A percentile compares a stretch with the other conserved stretches of the same genome.
phyloP scores from a whole-genome alignment of 2,113 vertebrate species.

The Pelobates fuscus region DNA sequence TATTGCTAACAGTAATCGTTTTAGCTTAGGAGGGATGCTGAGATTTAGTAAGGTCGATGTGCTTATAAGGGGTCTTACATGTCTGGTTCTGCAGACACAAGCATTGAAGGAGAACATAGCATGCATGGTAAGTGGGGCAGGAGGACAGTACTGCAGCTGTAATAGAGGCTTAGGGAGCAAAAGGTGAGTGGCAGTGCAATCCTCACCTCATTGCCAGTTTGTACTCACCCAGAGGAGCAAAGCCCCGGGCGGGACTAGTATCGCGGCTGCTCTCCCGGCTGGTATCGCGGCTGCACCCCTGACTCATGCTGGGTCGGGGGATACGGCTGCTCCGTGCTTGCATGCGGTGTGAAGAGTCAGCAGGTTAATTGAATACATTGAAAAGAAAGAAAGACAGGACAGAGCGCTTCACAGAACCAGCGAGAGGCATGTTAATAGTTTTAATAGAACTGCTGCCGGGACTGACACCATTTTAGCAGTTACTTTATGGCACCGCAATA shows the following conservation, averaged over 20 bases:
- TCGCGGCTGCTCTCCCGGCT: conserved; percentile 99
- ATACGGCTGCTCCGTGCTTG: conserved; percentile 99
- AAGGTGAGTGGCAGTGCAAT: conserved; percentile 43
- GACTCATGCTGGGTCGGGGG: conserved; percentile 99
- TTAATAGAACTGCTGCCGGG: too few relatives aligned
- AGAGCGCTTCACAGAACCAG: background rate
- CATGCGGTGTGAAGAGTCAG: conserved; percentile 92
- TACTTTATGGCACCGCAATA: too few relatives aligned
- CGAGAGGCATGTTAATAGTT: background rate
- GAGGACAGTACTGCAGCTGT: background rate
- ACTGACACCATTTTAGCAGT: too few relatives aligned
- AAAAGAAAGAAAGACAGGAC: conserved; percentile 6
- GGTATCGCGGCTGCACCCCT: conserved; percentile 99
- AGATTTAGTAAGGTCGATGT: too few relatives aligned
- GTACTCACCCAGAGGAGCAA: conserved; percentile 97
- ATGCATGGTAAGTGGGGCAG: too few relatives aligned
- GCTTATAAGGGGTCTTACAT: too few relatives aligned
- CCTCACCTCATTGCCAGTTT: conserved; percentile 43
- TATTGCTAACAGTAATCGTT: too few relatives aligned
- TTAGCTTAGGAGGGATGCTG: too few relatives aligned
- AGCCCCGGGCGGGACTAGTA: conserved; percentile 98
- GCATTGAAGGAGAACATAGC: too few relatives aligned
- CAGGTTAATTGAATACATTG: conserved; percentile 64
- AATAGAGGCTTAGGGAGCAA: conserved; percentile 30
- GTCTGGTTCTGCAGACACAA: too few relatives aligned